A percentile compares a stretch with the other conserved stretches of the same genome.
Evolutionary conservation across 2,113 vertebrate species (phyloP).

Genomic region (Oophaga pumilio): DNA sequence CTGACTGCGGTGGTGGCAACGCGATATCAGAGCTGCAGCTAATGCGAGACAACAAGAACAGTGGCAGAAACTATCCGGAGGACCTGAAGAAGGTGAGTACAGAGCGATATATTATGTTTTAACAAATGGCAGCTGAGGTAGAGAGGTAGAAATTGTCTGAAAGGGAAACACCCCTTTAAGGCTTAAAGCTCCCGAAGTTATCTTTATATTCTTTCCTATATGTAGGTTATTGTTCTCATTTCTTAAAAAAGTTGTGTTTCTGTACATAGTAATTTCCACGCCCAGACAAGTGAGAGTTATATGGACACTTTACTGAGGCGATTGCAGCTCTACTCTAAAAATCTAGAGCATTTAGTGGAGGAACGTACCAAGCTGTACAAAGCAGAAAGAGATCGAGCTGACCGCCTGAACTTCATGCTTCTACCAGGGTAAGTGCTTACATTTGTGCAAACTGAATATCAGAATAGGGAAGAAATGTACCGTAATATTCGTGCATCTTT

Average conservation of each 20-base stretch:
- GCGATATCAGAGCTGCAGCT: too few species aligned
- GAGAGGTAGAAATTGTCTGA: too few species aligned
- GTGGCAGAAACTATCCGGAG: too few species aligned
- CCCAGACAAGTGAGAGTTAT: slow-evolving; percentile 89
- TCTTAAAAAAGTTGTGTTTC: not conserved
- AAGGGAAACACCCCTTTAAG: not conserved
- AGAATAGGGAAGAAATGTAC: not conserved
- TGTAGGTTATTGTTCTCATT: not conserved
- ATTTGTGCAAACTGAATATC: not conserved
- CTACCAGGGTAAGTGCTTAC: slow-evolving; percentile 82
- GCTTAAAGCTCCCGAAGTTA: too few species aligned
- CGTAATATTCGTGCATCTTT: not conserved
- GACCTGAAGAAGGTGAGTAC: too few species aligned
- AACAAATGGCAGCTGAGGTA: too few species aligned
- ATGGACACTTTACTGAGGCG: slow-evolving; percentile 97
- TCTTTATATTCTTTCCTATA: not conserved
- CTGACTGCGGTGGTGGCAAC: too few species aligned
- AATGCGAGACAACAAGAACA: too few species aligned
- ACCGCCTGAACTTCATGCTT: slow-evolving; percentile 94
- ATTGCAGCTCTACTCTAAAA: slow-evolving; percentile 93
- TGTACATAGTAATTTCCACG: slow-evolving; percentile 82
- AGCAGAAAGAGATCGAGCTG: slow-evolving; percentile 92
- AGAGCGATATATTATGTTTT: too few species aligned
- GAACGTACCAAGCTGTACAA: slow-evolving; percentile 92
- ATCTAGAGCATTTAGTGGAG: slow-evolving; percentile 92